A percentile compares a stretch with the other conserved stretches of the same genome.
Evolutionary conservation across 2,113 vertebrate species (phyloP).

Genomic region (Cyphomyrus plagiostoma): DNA sequence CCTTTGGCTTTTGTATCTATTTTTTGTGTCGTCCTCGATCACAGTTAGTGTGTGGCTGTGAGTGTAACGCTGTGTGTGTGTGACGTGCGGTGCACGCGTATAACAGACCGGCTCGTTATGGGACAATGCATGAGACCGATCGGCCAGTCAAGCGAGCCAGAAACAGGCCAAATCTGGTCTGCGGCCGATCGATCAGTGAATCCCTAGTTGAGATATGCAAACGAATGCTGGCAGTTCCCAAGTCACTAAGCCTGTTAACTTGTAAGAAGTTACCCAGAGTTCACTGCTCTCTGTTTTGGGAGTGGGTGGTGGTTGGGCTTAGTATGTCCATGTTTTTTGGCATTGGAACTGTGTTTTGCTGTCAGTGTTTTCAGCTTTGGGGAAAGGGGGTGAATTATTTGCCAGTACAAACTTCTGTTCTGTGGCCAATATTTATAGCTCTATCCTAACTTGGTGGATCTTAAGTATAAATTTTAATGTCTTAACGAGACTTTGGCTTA

Average conservation of each 20-base stretch:
- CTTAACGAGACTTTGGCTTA: neutral
- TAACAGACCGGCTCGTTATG: too few relatives aligned
- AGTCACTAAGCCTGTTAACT: neutral
- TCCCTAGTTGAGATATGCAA: too few relatives aligned
- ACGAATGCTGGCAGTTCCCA: too few relatives aligned
- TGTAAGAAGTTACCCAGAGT: neutral
- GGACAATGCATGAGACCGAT: too few relatives aligned
- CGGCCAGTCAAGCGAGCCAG: too few relatives aligned
- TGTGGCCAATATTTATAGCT: neutral
- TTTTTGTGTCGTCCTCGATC: too few relatives aligned
- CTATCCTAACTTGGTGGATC: neutral
- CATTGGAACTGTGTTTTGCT: neutral
- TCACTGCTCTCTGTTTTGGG: neutral
- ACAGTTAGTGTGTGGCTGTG: too few relatives aligned
- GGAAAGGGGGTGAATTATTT: neutral
- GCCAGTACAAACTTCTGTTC: neutral
- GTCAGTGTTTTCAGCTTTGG: neutral
- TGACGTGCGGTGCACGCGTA: too few relatives aligned
- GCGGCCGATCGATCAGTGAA: too few relatives aligned
- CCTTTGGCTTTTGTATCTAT: too few relatives aligned
- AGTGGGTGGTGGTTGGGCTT: neutral
- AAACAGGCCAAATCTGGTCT: too few relatives aligned
- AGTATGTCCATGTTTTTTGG: neutral
- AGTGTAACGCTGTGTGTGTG: too few relatives aligned
- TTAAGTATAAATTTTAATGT: neutral